Evolutionary conservation across 2,113 vertebrate species (phyloP).

Genomic region (Scomber japonicus): DNA sequence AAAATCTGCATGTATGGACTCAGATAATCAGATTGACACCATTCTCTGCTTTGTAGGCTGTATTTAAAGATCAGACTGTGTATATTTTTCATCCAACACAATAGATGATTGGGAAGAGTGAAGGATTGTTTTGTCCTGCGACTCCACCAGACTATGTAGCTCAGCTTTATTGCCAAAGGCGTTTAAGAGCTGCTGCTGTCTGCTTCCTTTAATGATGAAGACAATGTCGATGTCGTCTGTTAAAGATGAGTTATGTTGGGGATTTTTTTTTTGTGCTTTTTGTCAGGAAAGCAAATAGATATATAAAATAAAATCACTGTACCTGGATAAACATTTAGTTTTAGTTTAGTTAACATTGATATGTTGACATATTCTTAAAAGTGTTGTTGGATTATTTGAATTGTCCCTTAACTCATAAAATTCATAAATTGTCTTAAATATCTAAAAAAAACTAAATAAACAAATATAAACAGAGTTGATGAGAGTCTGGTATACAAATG

Average conservation of each 20-base stretch:
- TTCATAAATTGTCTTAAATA: not conserved
- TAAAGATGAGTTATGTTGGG: constrained; percentile 1
- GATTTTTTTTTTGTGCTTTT: too few relatives aligned
- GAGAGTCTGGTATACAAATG: not conserved
- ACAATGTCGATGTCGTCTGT: constrained; percentile 9
- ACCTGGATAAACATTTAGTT: not conserved
- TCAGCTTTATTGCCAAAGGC: constrained; percentile 29
- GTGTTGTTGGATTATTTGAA: not conserved
- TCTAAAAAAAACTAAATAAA: not conserved
- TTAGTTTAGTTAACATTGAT: not conserved
- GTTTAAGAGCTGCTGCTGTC: constrained; percentile 27
- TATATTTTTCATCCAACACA: not conserved
- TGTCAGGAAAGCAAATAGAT: not conserved
- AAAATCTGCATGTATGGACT: constrained; percentile 5
- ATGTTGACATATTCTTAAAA: not conserved
- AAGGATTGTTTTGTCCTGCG: constrained; percentile 22
- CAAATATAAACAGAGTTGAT: not conserved
- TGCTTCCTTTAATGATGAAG: constrained; percentile 17
- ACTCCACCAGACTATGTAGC: constrained; percentile 19
- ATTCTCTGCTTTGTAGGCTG: not conserved
- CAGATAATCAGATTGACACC: constrained; percentile 4
- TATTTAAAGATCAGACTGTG: constrained; percentile 19
- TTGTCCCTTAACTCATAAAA: not conserved
- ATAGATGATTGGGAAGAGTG: constrained; percentile 13
- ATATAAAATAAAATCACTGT: not conserved